phyloP scores from a whole-genome alignment of 2,888 invertebrate species.

The Pinctada fucata region DNA sequence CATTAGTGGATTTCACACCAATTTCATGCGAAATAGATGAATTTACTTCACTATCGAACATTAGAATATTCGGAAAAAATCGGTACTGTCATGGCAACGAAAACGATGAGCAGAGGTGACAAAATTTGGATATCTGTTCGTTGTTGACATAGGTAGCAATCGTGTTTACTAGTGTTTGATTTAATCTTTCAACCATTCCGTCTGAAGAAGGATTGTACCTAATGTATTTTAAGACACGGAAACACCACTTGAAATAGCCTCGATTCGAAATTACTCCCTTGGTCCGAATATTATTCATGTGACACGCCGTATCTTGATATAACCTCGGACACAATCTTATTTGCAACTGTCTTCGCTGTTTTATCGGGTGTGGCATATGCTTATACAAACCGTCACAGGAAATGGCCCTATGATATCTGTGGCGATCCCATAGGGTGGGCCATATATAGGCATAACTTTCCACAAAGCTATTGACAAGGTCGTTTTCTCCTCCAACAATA shows the following conservation, averaged over 20 bases:
- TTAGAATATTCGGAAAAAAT: constrained; percentile 30
- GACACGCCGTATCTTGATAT: constrained; percentile 15
- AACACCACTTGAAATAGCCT: constrained; percentile 26
- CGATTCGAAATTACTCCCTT: constrained; percentile 20
- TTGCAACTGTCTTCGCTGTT: constrained; percentile 34
- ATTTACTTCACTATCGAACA: constrained; percentile 31
- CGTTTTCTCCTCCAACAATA: constrained; percentile 28
- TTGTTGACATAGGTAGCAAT: constrained; percentile 22
- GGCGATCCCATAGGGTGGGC: constrained; percentile 47
- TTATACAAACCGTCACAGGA: constrained; percentile 38
- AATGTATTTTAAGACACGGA: background rate
- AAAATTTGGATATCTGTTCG: constrained; percentile 12
- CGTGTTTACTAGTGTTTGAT: constrained; percentile 23
- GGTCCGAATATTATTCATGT: constrained; percentile 14
- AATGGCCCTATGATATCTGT: constrained; percentile 48
- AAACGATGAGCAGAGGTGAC: constrained; percentile 25
- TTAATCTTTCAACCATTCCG: constrained; percentile 22
- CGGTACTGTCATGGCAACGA: constrained; percentile 26
- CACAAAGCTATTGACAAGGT: constrained; percentile 15
- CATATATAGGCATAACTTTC: constrained; percentile 19
- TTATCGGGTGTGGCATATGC: constrained; percentile 37
- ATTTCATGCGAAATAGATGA: background rate
- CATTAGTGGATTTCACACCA: background rate
- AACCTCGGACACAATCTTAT: constrained; percentile 22
- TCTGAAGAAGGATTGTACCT: background rate